Percentiles rank a stretch among this genome's conserved stretches.
phyloP scores from a whole-genome alignment of 2,797 vertebrate genomes.

The Falco columbarius region DNA sequence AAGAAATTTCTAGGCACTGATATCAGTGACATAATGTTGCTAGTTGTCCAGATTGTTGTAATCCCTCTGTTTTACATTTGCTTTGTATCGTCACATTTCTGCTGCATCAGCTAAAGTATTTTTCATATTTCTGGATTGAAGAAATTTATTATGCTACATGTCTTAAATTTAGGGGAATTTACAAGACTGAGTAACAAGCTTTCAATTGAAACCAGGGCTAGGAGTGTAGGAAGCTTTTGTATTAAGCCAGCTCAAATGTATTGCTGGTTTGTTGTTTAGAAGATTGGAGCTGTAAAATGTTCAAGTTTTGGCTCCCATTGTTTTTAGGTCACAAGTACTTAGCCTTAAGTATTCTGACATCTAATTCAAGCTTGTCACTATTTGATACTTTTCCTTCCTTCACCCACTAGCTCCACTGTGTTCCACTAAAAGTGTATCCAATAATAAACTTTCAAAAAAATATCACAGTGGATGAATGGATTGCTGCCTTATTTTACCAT shows the following conservation, averaged over 20 bases:
- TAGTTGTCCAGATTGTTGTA: not conserved
- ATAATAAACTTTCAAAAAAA: too few relatives aligned
- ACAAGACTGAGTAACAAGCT: not conserved
- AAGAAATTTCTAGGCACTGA: conserved; percentile 30
- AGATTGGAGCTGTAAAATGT: not conserved
- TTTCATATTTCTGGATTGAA: conserved; percentile 43
- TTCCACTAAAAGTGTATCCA: not conserved
- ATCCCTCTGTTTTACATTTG: conserved; percentile 21
- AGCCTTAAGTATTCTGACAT: not conserved
- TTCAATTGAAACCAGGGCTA: conserved; percentile 51
- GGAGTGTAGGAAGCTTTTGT: not conserved
- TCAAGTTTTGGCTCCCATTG: not conserved
- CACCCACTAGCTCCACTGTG: not conserved
- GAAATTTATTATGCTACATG: not conserved
- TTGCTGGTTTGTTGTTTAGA: not conserved
- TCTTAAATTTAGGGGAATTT: conserved; percentile 35
- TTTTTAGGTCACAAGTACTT: not conserved
- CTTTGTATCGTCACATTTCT: conserved; percentile 24
- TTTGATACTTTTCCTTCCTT: not conserved
- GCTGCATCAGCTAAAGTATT: conserved; percentile 21
- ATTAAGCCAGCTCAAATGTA: not conserved
- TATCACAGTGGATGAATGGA: not conserved
- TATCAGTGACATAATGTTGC: conserved; percentile 33
- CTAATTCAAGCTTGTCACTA: not conserved
- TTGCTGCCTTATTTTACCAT: not conserved